Conservation (phyloP, 1,140 invertebrate species). For the Euwallacea similis region DNA sequence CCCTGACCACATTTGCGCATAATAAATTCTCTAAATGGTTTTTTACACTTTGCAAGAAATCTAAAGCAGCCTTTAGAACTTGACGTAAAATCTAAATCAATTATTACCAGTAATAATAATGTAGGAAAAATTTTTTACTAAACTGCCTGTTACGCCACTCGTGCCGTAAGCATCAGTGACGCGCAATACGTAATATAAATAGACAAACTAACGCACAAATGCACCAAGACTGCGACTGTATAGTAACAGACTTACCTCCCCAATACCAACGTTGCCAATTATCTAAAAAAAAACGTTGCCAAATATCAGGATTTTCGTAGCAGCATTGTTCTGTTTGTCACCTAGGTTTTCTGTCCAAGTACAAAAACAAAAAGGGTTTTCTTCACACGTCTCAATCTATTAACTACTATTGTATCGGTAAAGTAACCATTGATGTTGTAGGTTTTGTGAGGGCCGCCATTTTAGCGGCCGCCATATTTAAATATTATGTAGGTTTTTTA, state of each 20-base stretch:
- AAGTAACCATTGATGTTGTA: conserved; percentile 48
- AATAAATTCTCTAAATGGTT: too few relatives aligned
- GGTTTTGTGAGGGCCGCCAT: conserved; percentile 43
- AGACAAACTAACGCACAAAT: conserved; percentile 30
- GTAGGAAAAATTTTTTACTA: too few relatives aligned
- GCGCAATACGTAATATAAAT: not conserved
- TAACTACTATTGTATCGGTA: conserved; percentile 29
- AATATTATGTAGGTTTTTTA: conserved; percentile 37
- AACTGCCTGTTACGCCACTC: too few relatives aligned
- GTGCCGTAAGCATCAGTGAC: too few relatives aligned
- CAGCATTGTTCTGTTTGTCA: conserved; percentile 41
- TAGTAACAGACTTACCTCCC: conserved; percentile 31
- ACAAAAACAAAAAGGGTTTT: conserved; percentile 43
- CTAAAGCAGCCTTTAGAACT: not conserved
- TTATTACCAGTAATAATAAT: not conserved
- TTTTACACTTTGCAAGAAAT: too few relatives aligned
- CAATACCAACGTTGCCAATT: conserved; percentile 29
- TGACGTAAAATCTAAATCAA: not conserved
- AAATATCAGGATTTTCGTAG: conserved; percentile 17
- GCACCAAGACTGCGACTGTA: conserved; percentile 29
- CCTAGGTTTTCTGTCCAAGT: conserved; percentile 48
- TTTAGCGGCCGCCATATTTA: conserved; percentile 36
- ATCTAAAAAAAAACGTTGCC: conserved; percentile 14
- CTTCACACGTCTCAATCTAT: conserved; percentile 41
- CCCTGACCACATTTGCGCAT: too few relatives aligned